These are phyloP conservation scores for Aplochiton taeniatus DNA, from an alignment of 2,797 vertebrate genomes.

Conservation along the genomic window DNA sequence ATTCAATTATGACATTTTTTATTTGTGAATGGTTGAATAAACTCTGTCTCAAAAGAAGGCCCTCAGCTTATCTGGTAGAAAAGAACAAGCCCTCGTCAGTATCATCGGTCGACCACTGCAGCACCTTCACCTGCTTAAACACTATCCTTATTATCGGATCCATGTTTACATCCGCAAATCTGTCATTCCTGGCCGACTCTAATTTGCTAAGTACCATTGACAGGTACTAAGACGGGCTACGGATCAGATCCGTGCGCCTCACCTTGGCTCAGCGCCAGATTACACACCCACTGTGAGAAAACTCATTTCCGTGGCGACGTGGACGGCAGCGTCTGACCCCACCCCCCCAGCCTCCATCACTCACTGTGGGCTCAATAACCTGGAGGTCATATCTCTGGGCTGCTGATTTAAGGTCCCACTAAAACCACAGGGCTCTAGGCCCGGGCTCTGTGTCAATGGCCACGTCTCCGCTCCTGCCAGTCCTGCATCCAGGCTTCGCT, in stretches of 20 bases:
- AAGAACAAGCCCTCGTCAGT: too few species aligned
- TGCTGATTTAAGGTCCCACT: constrained; percentile 79
- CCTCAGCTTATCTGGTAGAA: too few species aligned
- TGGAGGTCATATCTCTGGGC: constrained; percentile 78
- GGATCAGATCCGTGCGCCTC: constrained; percentile 30
- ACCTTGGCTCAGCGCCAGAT: constrained; percentile 40
- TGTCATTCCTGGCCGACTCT: constrained; percentile 28
- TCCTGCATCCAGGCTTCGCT: constrained; percentile 57
- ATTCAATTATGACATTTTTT: too few species aligned
- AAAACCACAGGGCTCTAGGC: constrained; percentile 60
- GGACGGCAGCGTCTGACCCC: constrained; percentile 55
- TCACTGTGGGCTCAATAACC: constrained; percentile 76
- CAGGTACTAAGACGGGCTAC: constrained; percentile 40
- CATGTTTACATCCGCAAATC: constrained; percentile 33
- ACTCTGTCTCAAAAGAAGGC: too few species aligned
- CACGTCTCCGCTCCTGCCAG: constrained; percentile 71
- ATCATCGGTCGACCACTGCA: too few species aligned
- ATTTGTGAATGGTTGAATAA: too few species aligned
- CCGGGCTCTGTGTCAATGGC: constrained; percentile 69
- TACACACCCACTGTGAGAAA: constrained; percentile 63
- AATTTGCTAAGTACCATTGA: constrained; percentile 38
- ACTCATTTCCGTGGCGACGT: constrained; percentile 74
- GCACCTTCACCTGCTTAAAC: too few species aligned
- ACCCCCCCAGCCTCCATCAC: constrained; percentile 67
- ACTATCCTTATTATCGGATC: too few species aligned